Base-by-base conservation (phyloP, 2,888 invertebrate genomes). In the Drosophila demipolita region DNA sequence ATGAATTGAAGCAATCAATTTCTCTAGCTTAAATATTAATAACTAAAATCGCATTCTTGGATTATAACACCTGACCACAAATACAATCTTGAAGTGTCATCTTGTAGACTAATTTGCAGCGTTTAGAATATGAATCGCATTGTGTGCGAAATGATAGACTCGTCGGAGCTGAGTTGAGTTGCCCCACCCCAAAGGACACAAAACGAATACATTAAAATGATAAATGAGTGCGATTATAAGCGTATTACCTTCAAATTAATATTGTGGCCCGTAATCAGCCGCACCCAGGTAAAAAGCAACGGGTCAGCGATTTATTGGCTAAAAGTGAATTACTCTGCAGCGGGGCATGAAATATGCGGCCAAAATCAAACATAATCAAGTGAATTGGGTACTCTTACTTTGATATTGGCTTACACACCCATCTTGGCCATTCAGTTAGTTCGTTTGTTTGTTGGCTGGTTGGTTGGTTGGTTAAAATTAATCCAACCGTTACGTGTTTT, bases 311-410 rank as follows among this genome's bases (percentile, higher is more conserved):
- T 85, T 86, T 86, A 90, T 90, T 86, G 84, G 85, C 90, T 73
- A 75, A 76, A 80, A 76, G 78, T 80, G 83, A 82, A 85, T 87
- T 90, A 86, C 78, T 67, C 76, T 73, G 68, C 77, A 82, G 71
- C 67, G 71, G 73, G 63, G 66, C 76, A 71, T 75, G 45, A 70
- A 65, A 65, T 68, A 67, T 64, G 65, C 73, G 80, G 63, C 75
- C 78, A 65, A 90, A 91, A 91, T 90, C 90, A 88, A 88, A 88
- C 91, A 88, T 81, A 90, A 87, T 87, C 90, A 87, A 90, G 76
- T 86, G 86, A 89, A 89, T 89, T 90, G 90, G 87, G 76, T 75
- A 62, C 66, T 81, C 78, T 78, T 78, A 55, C 36, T 35, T 49
- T 17, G 26, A 26, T 26, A 49, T n/a, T n/a, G 29, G 17, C 50